These are phyloP conservation scores for Polydrusus pterygomalis DNA, from an alignment of 2,888 invertebrate genomes.

Conservation along the genomic window DNA sequence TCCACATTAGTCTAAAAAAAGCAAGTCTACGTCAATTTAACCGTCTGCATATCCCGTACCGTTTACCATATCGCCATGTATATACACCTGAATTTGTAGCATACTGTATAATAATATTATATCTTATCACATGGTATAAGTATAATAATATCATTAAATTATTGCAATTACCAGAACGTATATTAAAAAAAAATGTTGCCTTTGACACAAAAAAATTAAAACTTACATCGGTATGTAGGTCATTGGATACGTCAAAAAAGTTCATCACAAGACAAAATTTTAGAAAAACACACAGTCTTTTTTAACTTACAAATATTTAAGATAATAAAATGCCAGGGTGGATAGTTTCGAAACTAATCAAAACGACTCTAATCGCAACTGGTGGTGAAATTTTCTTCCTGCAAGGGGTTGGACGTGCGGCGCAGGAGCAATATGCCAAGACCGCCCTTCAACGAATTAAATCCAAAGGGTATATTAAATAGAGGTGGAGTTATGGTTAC, in stretches of 20 bases:
- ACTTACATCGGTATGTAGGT: conserved; percentile 45
- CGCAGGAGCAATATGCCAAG: conserved; percentile 19
- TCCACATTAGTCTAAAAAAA: no score
- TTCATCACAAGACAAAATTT: conserved; percentile 42
- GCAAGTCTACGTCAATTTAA: no score
- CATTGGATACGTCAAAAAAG: conserved; percentile 39
- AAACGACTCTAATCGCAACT: conserved; percentile 29
- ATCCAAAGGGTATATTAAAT: conserved; percentile 1
- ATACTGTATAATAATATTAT: no score
- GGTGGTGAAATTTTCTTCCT: neutral
- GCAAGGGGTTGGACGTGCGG: conserved; percentile 1
- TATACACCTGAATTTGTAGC: no score
- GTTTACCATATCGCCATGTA: no score
- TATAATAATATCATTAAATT: no score
- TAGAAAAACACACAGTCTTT: neutral
- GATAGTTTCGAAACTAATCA: conserved; percentile 23
- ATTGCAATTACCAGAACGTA: no score
- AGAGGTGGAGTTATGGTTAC: conserved; percentile 40
- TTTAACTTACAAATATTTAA: neutral
- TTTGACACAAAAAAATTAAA: conserved; percentile 23
- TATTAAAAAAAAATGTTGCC: no score
- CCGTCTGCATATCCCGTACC: no score
- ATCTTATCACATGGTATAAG: neutral
- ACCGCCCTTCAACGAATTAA: conserved; percentile 40
- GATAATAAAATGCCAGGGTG: neutral